Base-by-base conservation (phyloP, 2,888 invertebrate species). In the Drosophila picticornis region DNA sequence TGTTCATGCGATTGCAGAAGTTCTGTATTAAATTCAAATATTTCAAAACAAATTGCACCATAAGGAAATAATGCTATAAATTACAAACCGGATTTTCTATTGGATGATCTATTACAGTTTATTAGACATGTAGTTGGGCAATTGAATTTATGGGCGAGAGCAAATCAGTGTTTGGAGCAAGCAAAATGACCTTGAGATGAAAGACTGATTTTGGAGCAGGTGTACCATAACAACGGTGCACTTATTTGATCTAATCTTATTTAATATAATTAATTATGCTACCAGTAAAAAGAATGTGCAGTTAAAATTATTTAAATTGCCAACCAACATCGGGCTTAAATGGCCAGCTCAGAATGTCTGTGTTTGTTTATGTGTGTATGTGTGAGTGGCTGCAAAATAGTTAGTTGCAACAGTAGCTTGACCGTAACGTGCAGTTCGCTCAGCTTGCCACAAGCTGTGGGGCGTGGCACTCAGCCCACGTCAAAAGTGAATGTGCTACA, bases 401-500 rank as follows among this genome's bases (percentile, higher is more conserved):
- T 69, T 66, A 40, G 61, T 46, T 53, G 61, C 69, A 75, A 79
- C 82, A 66, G 84, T 86, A 88, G 82, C 76, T 58, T 56, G 57
- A 74, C 61, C 70, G 65, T 65, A 75, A 50, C 70, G 46, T 46
- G 22, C 38, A 22, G 58, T 68, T 34, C 40, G 51, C 52, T 63
- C 46, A 53, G 76, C 75, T 70, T 75, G 83, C 89, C 75, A 77
- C 72, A 84, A 88, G 72, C 56, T 69, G 71, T 31, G 69, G 71
- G 85, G 85, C 78, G 90, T 90, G 88, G 74, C 59, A 65, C 16
- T 13, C 58, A 56, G 61, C 53, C 70, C 73, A 80, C 80, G 69
- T 75, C 88, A 85, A 85, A 87, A 90, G 87, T 89, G 87, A 87
- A 87, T 87, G 87, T 87, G 88, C 89, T 67, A 68, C 83, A 72